These are phyloP conservation scores for Mystacornis crossleyi DNA, from an alignment of 2,113 vertebrate species.

Conservation along the genomic window DNA sequence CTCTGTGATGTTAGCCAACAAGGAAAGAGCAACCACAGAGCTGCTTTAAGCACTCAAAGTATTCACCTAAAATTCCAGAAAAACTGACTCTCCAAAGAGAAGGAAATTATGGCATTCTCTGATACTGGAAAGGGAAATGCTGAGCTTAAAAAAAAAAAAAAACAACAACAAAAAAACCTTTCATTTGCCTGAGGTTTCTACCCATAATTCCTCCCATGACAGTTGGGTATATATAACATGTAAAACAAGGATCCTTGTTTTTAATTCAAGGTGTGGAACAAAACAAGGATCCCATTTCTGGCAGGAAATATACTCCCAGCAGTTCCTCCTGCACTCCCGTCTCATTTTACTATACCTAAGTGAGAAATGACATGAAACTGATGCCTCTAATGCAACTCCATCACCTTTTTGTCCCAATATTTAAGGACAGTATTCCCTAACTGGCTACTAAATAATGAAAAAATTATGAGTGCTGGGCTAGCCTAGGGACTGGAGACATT, in stretches of 20 bases:
- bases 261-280: too few species aligned
- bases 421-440: not conserved
- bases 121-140: not conserved
- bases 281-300: not conserved
- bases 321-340: not conserved
- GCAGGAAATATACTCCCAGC: not conserved
- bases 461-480: not conserved
- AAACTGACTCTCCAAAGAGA: not conserved
- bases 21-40: not conserved
- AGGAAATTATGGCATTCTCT: not conserved
- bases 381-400: not conserved
- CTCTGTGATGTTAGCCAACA: not conserved
- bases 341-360: accelerated
- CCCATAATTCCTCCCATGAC: not conserved
- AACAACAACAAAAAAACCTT: too few species aligned
- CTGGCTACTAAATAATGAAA: not conserved
- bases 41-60: not conserved
- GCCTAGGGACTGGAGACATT: not conserved
- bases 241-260: too few species aligned
- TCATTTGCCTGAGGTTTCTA: not conserved
- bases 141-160: not conserved
- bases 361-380: not conserved
- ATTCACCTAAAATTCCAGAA: not conserved
- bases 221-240: not conserved
- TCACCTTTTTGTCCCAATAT: not conserved